A percentile compares a stretch with the other conserved stretches of the same genome.
phyloP scores from a whole-genome alignment of 2,797 vertebrate genomes.

The Hylomyscus alleni region DNA sequence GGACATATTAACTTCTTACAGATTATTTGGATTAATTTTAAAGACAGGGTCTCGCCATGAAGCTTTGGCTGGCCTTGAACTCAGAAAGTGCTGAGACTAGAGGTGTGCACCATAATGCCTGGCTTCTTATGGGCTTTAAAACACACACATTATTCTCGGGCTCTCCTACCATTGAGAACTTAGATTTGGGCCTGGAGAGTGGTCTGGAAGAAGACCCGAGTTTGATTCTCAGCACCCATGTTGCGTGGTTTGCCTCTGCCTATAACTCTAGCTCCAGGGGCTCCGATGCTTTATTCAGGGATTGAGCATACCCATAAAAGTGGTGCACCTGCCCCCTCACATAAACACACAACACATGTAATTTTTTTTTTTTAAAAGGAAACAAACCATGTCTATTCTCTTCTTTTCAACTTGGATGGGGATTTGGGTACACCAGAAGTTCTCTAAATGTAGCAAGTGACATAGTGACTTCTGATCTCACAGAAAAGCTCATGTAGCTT shows the following conservation, averaged over 20 bases:
- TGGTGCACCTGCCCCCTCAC: not conserved
- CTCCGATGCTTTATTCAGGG: not conserved
- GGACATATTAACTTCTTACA: not conserved
- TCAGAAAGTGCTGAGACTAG: not conserved
- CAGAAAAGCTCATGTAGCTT: not conserved
- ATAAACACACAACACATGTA: not conserved
- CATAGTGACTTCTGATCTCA: not conserved
- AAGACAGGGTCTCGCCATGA: not conserved
- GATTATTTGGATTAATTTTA: not conserved
- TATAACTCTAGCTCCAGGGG: too few relatives aligned
- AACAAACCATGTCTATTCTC: not conserved
- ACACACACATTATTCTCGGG: not conserved
- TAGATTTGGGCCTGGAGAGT: not conserved
- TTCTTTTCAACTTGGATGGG: not conserved
- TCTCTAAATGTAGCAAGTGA: not conserved
- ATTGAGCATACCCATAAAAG: not conserved
- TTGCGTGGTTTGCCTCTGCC: not conserved
- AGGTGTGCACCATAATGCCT: not conserved
- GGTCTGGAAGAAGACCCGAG: not conserved
- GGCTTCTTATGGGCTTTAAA: constrained; percentile 1
- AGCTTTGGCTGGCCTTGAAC: not conserved
- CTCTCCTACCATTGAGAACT: not conserved
- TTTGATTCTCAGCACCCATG: not conserved
- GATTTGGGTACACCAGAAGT: not conserved
- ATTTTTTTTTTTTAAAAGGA: not conserved